Percentiles rank a stretch among this genome's conserved stretches.
Evolutionary conservation across 2,888 invertebrate species (phyloP).

Genomic region (Kuschelorhynchus macadamiae): DNA sequence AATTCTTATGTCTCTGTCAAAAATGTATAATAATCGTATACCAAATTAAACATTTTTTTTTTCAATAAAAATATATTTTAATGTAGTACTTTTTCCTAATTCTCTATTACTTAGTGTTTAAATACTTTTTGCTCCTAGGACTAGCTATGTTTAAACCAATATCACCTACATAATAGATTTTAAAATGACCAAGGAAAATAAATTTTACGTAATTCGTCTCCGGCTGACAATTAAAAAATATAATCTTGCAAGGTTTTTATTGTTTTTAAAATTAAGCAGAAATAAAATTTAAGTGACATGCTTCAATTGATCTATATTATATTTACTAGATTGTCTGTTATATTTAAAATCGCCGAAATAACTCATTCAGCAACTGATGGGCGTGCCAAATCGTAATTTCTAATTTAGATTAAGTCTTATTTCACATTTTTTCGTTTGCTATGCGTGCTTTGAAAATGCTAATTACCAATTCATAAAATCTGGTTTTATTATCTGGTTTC

Average conservation of each 20-base stretch:
- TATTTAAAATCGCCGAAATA: conserved; percentile 30
- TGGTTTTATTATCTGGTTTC: conserved; percentile 9
- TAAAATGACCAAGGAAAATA: conserved; percentile 10
- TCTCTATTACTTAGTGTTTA: too few species aligned
- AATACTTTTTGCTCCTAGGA: too few species aligned
- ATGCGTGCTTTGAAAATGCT: conserved; percentile 4
- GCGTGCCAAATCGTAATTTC: conserved; percentile 23
- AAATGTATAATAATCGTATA: too few species aligned
- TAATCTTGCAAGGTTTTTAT: conserved; percentile 27
- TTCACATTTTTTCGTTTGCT: conserved; percentile 8
- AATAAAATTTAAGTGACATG: conserved; percentile 41
- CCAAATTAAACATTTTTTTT: too few species aligned
- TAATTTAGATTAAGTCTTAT: conserved; percentile 14
- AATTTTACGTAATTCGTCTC: conserved; percentile 11
- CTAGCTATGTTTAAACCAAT: too few species aligned
- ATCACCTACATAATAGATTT: too few species aligned
- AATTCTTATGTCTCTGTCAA: too few species aligned
- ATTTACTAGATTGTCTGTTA: conserved; percentile 29
- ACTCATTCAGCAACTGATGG: conserved; percentile 23
- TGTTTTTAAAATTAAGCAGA: conserved; percentile 34
- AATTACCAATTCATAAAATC: conserved; percentile 9
- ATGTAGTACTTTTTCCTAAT: too few species aligned
- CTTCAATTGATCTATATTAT: conserved; percentile 37
- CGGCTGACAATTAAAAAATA: conserved; percentile 21
- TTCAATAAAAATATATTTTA: too few species aligned